Evolutionary conservation across 2,888 invertebrate species (phyloP), one percentile per base, ranked within the genome.

Genomic region (Nomada lathburiana): DNA sequence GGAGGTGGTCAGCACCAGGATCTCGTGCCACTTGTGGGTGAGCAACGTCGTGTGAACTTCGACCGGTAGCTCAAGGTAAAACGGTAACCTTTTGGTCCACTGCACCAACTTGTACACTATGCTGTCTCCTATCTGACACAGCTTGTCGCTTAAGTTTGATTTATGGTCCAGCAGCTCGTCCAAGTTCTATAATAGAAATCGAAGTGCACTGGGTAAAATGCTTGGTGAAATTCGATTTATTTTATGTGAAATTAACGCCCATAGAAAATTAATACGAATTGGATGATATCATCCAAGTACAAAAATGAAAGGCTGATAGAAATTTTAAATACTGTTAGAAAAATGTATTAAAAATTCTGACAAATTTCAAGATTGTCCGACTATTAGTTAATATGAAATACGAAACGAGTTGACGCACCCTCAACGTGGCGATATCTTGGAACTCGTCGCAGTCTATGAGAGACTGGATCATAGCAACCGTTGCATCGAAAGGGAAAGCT

Each of bases 1-100:
- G 78, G 98, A 98, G 81, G 98, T 98, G 85, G 98, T 98, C 90
- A 98, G 95, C 90, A 98, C 98, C 92, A 98, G 96, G 91, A 98
- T 96, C 95, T 98, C 98, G 94, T 99, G 99, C 99, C 99, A 99
- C 94, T 99, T 98, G 95, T 98, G 98, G 93, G 99, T 99, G 92
- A 99, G 95, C 89, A 99, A 95, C 95, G 98, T 97, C 85, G 99
- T 99, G 94, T 98, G 98, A 89, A 98, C 97, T 94, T 98, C 98
- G 92, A 99, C 98, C 71, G 99, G 99, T 89, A 99, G 96, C 94
- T 99, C 98, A 94, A 97, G 95, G 94, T 99, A 99, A 95, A 99
- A 99, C 78, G 99, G 99, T 94, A 99, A 95, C 94, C 98, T 97
- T 94, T 99, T 99, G 92, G 99, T 99, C 99, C 99, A 99, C 94